A percentile compares a stretch with the other conserved stretches of the same genome.
Conservation (phyloP, 2,113 vertebrate genomes). For the Hipposideros armiger region DNA sequence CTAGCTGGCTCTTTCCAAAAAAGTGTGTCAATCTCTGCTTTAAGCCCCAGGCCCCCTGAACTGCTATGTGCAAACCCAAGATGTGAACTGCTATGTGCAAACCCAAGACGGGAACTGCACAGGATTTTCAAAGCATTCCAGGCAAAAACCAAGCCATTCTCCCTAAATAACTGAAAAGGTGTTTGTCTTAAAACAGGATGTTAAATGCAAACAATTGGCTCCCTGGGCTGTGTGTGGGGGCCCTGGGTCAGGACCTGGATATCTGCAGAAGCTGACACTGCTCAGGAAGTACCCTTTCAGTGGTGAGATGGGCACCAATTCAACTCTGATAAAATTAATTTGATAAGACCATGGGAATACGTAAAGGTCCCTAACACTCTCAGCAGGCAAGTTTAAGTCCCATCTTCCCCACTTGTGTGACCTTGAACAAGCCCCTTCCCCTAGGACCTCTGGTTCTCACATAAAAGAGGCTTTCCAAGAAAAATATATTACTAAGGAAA, state of each 20-base stretch:
- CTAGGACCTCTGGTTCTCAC: not conserved
- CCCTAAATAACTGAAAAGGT: not conserved
- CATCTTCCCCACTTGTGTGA: not conserved
- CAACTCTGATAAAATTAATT: not conserved
- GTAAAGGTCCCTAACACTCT: not conserved
- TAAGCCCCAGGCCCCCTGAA: not conserved
- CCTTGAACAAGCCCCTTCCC: not conserved
- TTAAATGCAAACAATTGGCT: not conserved
- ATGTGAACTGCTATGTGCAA: not conserved
- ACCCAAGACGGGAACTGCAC: not conserved
- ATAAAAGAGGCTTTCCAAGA: not conserved
- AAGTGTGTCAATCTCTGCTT: not conserved
- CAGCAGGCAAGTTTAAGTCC: not conserved
- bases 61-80: not conserved
- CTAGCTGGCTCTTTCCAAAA: not conserved
- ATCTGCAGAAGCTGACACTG: not conserved
- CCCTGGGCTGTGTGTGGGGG: not conserved
- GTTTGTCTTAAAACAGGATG: not conserved
- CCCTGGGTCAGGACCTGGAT: not conserved
- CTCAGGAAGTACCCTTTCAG: not conserved
- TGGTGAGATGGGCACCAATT: not conserved
- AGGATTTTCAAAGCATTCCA: constrained; percentile 33
- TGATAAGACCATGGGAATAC: not conserved
- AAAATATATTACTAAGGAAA: constrained; percentile 34
- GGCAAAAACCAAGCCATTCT: not conserved